Percentiles rank a stretch among this genome's conserved stretches.
Evolutionary conservation across 2,888 invertebrate genomes (phyloP).

Genomic region (Pedicia rivosa): DNA sequence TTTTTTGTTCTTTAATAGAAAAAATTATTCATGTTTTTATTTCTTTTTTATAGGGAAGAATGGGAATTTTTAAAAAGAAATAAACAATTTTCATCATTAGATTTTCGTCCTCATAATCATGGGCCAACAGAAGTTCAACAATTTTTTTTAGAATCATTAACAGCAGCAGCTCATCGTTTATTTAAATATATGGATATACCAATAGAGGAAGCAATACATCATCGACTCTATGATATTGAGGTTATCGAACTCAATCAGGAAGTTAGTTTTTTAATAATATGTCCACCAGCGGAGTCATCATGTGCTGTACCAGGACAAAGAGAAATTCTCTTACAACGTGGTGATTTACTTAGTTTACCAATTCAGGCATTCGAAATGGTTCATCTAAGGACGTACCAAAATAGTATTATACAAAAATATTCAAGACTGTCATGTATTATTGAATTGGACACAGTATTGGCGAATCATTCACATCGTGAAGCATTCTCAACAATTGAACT

Average conservation of each 20-base stretch:
- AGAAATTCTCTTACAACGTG: conserved; percentile 68
- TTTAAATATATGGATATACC: conserved; percentile 69
- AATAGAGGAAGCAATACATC: conserved; percentile 47
- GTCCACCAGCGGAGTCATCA: conserved; percentile 83
- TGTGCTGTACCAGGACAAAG: conserved; percentile 80
- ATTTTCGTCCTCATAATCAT: conserved; percentile 29
- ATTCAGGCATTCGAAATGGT: conserved; percentile 92
- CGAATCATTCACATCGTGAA: conserved; percentile 85
- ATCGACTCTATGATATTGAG: conserved; percentile 83
- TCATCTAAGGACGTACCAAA: conserved; percentile 87
- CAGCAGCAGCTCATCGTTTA: conserved; percentile 54
- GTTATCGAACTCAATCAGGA: conserved; percentile 83
- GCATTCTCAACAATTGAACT: conserved; percentile 86
- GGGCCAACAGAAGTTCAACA: conserved; percentile 59
- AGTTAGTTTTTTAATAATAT: conserved; percentile 81
- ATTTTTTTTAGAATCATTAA: conserved; percentile 61
- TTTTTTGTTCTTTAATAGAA: not conserved
- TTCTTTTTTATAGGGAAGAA: conserved; percentile 57
- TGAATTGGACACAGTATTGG: conserved; percentile 80
- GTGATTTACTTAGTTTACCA: conserved; percentile 76
- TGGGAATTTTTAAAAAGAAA: conserved; percentile 76
- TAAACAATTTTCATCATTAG: conserved; percentile 30
- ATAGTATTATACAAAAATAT: conserved; percentile 77
- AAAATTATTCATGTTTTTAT: not conserved
- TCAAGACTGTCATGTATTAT: conserved; percentile 83